Base-by-base conservation (phyloP, 2,797 vertebrate genomes). In the Trachurus trachurus region DNA sequence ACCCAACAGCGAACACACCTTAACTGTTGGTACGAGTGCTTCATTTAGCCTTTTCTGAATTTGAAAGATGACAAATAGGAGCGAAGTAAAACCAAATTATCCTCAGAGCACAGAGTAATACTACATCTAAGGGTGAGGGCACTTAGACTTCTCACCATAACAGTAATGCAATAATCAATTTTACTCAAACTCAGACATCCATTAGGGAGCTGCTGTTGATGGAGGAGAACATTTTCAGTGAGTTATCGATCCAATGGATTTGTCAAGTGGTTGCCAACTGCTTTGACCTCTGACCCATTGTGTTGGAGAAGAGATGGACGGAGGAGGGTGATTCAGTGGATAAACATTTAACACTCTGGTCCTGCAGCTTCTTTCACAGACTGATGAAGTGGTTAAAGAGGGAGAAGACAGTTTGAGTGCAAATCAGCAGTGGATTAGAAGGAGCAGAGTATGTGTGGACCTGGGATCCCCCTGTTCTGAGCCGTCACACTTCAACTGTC, bases 361-460 rank as follows among this genome's bases (percentile, higher is more conserved):
- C 84, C 82, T 68, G 11, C 42, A 40, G 66, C 66, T 61, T 66
- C 80, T 70, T 68, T 64, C 74, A 75, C 54, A 84, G 73, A 87
- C 63, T 88, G 89, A 93, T 90, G 80, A 87, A 77, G 82, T 75
- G 72, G 79, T 88, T 50, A 88, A 83, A 88, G 82, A 88, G 71
- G 71, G 58, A 84, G 74, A 71, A 69, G 70, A 76, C 74, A 26
- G 39, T 60, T 73, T 79, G 53, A 2, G 57, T 49, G 64, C 86
- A 87, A 90, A 90, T 90, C 87, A 87, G 78, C 78, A 72, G 68
- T 60, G 62, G 78, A 83, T 88, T 83, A 85, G 63, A 52, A 57
- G 62, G 54, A 80, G 50, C 56, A 58, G 19, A 75, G 74, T 59
- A 52, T 3, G 59, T 37, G 19, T 76, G 78, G 67, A 74, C 69